These are phyloP conservation scores for Todus mexicanus DNA, from an alignment of 2,797 vertebrate genomes.

Conservation along the genomic window DNA sequence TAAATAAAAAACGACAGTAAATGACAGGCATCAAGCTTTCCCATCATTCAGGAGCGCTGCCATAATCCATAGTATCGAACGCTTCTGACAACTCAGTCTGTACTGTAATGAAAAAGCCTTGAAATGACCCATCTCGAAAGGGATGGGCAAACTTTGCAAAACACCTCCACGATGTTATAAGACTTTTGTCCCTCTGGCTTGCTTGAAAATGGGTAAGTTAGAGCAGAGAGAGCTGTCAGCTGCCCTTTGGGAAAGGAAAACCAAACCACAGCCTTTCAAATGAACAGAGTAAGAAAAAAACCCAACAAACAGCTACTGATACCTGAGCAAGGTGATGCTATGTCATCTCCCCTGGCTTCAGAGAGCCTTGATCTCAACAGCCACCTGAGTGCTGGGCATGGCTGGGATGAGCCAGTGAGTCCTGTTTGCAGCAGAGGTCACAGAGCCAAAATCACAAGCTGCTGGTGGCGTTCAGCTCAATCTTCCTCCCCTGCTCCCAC, in stretches of 20 bases:
- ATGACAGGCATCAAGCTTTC: slow-evolving; percentile 59
- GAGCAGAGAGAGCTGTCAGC: neutral
- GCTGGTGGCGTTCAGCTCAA: neutral
- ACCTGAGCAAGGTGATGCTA: neutral
- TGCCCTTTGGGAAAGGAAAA: neutral
- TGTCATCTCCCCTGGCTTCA: neutral
- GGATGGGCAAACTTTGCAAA: neutral
- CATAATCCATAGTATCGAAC: slow-evolving; percentile 47
- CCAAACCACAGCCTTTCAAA: neutral
- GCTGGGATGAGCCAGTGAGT: neutral
- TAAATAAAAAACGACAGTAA: slow-evolving; percentile 58
- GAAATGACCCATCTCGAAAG: neutral
- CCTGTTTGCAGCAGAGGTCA: neutral
- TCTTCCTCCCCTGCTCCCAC: neutral
- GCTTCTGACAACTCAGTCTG: slow-evolving; percentile 28
- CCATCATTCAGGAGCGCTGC: slow-evolving; percentile 20
- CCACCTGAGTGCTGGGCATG: fast-evolving
- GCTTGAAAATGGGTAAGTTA: neutral
- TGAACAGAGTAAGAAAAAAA: neutral
- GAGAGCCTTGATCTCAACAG: neutral
- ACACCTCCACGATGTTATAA: fast-evolving
- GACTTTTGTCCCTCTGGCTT: neutral
- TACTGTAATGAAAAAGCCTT: slow-evolving; percentile 23
- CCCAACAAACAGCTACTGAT: neutral
- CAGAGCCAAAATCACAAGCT: neutral